A percentile compares a stretch with the other conserved stretches of the same genome.
Conservation (phyloP, 2,113 vertebrate species). For the Podarcis muralis region DNA sequence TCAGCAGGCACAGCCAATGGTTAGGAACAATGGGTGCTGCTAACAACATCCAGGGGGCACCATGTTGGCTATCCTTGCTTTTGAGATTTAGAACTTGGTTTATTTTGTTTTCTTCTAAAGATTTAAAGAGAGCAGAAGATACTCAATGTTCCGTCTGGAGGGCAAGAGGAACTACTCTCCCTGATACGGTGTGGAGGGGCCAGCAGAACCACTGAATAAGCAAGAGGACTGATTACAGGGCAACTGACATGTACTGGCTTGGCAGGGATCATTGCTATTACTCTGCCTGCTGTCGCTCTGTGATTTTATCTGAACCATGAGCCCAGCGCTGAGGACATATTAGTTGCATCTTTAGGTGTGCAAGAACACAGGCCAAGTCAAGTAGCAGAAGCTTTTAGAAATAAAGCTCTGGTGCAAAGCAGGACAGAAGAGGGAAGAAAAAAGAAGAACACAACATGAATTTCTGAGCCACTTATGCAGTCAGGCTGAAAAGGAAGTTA, state of each 20-base stretch:
- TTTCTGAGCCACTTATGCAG: background rate
- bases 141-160: slow-evolving; percentile 21
- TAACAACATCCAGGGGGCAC: no score
- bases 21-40: no score
- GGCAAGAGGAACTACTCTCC: background rate
- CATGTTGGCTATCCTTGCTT: background rate
- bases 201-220: slow-evolving; percentile 6
- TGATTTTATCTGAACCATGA: background rate
- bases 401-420: background rate
- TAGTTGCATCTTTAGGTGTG: background rate
- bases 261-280: background rate
- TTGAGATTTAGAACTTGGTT: background rate
- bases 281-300: background rate
- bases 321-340: background rate
- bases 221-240: background rate
- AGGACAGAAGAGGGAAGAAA: background rate
- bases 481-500: background rate
- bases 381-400: background rate
- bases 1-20: no score
- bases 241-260: background rate
- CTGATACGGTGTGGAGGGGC: background rate
- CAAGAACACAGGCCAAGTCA: background rate
- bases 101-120: background rate
- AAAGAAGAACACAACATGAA: background rate
- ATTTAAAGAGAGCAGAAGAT: background rate